Conservation (phyloP, 2,888 invertebrate species). For the Hirtodrosophila alboralis region DNA sequence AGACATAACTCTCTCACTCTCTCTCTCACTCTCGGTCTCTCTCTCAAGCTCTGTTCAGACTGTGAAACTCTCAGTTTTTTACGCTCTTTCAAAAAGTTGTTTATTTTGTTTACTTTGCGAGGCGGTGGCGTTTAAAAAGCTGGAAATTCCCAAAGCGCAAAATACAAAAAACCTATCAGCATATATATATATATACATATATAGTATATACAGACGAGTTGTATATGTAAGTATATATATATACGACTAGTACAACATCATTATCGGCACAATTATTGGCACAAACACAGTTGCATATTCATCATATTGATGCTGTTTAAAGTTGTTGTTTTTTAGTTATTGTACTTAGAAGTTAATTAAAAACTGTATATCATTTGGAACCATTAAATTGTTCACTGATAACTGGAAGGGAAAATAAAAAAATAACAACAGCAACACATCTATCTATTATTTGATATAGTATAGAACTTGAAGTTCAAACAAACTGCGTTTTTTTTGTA, state of each 20-base stretch:
- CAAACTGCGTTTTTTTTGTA: background rate
- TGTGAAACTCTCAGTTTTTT: background rate
- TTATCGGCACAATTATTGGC: conserved; percentile 35
- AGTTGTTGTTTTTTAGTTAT: conserved; percentile 21
- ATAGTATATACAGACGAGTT: conserved; percentile 11
- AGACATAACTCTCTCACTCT: no score
- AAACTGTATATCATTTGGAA: conserved; percentile 50
- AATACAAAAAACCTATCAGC: conserved; percentile 55
- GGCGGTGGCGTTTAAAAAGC: conserved; percentile 63
- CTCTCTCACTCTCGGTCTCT: conserved; percentile 6
- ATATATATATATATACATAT: conserved; percentile 10
- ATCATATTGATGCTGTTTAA: conserved; percentile 38
- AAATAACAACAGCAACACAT: background rate
- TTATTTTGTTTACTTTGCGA: conserved; percentile 39
- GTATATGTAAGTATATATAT: conserved; percentile 28
- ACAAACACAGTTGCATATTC: background rate
- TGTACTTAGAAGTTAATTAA: conserved; percentile 45
- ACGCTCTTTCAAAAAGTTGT: conserved; percentile 27
- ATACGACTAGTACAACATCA: conserved; percentile 34
- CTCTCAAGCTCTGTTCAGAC: conserved; percentile 1
- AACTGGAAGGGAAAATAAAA: conserved; percentile 19
- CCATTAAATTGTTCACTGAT: conserved; percentile 36
- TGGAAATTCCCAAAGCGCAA: conserved; percentile 66
- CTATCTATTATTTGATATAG: background rate
- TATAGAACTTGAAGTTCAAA: background rate